These are phyloP conservation scores for Bombus sylvicola DNA, from an alignment of 1,140 invertebrate genomes.

Conservation along the genomic window DNA sequence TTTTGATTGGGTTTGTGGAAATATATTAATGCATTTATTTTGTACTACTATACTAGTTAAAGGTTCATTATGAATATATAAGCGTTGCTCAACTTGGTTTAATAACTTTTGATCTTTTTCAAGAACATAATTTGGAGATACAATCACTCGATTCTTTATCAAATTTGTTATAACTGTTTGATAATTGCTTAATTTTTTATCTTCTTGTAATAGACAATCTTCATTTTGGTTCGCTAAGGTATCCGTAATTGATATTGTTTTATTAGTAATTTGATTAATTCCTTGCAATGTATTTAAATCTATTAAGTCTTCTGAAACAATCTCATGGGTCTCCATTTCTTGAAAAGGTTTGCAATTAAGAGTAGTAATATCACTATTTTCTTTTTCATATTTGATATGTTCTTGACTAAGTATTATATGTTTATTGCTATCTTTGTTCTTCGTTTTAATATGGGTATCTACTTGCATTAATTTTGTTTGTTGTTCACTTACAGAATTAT, in stretches of 20 bases:
- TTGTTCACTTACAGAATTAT: slow-evolving; percentile 13
- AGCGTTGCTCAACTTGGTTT: slow-evolving; percentile 48
- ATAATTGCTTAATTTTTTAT: slow-evolving; percentile 27
- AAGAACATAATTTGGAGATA: slow-evolving; percentile 20
- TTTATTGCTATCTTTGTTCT: slow-evolving; percentile 35
- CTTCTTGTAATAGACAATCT: slow-evolving; percentile 3
- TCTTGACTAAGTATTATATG: slow-evolving; percentile 41
- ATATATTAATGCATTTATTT: slow-evolving; percentile 61
- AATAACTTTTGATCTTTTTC: slow-evolving; percentile 13
- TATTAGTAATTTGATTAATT: slow-evolving; percentile 4
- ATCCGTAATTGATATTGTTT: slow-evolving; percentile 1
- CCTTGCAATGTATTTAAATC: slow-evolving; percentile 24
- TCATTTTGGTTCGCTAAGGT: slow-evolving; percentile 24
- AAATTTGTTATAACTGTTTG: slow-evolving; percentile 29
- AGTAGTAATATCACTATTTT: slow-evolving; percentile 17
- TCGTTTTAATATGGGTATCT: slow-evolving; percentile 25
- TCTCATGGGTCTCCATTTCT: slow-evolving; percentile 42
- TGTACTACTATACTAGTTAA: slow-evolving; percentile 57
- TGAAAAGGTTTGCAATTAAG: slow-evolving; percentile 42
- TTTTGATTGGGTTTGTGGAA: slow-evolving; percentile 50
- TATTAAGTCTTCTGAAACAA: slow-evolving; percentile 33
- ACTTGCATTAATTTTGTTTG: slow-evolving; percentile 41
- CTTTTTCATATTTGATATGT: slow-evolving; percentile 40
- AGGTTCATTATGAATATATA: slow-evolving; percentile 57
- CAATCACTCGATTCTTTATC: slow-evolving; percentile 17